Conservation (phyloP, 2,888 invertebrate species). For the Plagodis dolabraria region DNA sequence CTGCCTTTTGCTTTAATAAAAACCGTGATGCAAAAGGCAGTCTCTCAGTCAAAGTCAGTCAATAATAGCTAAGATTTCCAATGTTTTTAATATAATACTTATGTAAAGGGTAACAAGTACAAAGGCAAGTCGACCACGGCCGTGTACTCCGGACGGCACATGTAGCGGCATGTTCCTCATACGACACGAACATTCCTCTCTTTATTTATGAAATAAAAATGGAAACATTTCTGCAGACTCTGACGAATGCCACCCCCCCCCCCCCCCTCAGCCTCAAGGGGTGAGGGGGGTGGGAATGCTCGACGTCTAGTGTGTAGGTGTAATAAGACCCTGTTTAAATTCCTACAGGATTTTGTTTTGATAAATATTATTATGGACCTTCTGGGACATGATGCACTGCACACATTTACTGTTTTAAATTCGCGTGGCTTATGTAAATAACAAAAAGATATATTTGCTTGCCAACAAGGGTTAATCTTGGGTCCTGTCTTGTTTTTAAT, state of each 20-base stretch:
- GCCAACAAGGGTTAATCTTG: no score
- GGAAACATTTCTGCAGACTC: constrained; percentile 79
- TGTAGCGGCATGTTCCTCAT: constrained; percentile 51
- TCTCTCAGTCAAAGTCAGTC: no score
- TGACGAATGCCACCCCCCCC: constrained; percentile 63
- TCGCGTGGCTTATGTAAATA: no score
- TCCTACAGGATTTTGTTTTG: constrained; percentile 13
- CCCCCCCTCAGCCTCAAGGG: constrained; percentile 29
- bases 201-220: constrained; percentile 83
- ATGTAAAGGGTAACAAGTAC: constrained; percentile 22
- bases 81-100: no score
- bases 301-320: constrained; percentile 33
- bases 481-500: no score
- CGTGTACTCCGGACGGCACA: neutral
- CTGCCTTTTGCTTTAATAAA: no score
- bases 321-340: constrained; percentile 50
- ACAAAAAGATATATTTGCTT: no score
- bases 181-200: constrained; percentile 68
- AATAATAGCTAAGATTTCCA: no score
- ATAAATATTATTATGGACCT: neutral
- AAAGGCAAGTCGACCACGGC: constrained; percentile 4
- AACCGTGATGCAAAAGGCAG: no score
- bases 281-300: constrained; percentile 16
- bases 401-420: no score
- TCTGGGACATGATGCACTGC: no score